Evolutionary conservation across 2,113 vertebrate species (phyloP).

Genomic region (Phalacrocorax brasilianus): DNA sequence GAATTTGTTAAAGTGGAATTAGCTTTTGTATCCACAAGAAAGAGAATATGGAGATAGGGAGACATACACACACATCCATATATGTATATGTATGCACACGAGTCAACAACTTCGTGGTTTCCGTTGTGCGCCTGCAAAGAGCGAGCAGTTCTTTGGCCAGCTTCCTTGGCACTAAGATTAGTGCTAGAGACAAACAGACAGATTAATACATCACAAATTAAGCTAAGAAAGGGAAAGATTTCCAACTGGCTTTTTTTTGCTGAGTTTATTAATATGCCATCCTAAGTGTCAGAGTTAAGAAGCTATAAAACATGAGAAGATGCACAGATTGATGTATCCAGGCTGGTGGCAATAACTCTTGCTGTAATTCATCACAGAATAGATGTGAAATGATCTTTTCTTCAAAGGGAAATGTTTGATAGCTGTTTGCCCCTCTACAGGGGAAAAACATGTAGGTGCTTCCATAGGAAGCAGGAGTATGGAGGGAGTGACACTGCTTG

Average conservation of each 20-base stretch:
- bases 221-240: background rate
- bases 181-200: background rate
- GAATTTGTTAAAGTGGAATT: background rate
- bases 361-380: background rate
- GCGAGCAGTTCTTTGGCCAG: background rate
- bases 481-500: accelerated
- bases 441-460: background rate
- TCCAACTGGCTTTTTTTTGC: background rate
- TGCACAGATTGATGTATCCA: background rate
- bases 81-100: accelerated
- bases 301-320: background rate
- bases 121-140: background rate
- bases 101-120: background rate
- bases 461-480: background rate
- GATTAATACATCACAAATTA: background rate
- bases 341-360: background rate
- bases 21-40: background rate
- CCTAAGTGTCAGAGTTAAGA: background rate
- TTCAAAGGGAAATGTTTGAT: background rate
- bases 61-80: background rate
- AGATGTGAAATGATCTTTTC: background rate
- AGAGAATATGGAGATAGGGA: background rate
- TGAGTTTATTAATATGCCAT: background rate
- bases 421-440: background rate
- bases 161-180: background rate